Conservation (phyloP, 2,113 vertebrate genomes). For the Bolborhynchus lineola region DNA sequence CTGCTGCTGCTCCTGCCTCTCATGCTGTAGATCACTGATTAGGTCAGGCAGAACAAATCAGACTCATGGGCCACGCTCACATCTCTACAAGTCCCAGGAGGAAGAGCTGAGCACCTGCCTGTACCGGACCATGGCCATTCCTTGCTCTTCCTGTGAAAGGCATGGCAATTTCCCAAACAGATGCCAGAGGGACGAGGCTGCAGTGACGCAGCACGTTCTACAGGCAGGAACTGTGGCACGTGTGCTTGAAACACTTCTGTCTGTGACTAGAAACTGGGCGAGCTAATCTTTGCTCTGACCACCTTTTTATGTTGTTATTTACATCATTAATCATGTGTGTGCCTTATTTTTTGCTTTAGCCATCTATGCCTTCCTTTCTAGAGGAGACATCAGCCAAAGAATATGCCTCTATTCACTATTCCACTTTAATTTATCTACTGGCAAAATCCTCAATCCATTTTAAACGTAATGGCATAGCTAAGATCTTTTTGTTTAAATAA, state of each 20-base stretch:
- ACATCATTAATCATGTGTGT: not conserved
- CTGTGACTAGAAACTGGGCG: not conserved
- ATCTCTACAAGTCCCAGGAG: not conserved
- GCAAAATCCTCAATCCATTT: conserved; percentile 49
- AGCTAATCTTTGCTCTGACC: not conserved
- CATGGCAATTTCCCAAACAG: rapidly evolving
- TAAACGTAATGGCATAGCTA: conserved; percentile 49
- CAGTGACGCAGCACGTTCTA: not conserved
- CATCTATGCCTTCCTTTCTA: not conserved
- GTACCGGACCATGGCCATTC: rapidly evolving
- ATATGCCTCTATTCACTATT: not conserved
- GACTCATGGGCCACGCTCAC: not conserved
- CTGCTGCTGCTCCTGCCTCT: not conserved
- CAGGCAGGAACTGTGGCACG: not conserved
- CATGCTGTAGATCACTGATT: not conserved
- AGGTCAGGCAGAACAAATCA: not conserved
- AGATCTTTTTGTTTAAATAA: conserved; percentile 69
- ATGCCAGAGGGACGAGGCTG: not conserved
- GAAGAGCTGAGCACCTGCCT: not conserved
- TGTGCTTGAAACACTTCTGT: not conserved
- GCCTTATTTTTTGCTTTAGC: not conserved
- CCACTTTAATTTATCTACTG: not conserved
- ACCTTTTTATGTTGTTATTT: not conserved
- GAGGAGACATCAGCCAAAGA: not conserved
- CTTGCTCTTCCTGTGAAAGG: not conserved